Base-by-base conservation (phyloP, 2,888 invertebrate species). In the Pristionchus japonicus region DNA sequence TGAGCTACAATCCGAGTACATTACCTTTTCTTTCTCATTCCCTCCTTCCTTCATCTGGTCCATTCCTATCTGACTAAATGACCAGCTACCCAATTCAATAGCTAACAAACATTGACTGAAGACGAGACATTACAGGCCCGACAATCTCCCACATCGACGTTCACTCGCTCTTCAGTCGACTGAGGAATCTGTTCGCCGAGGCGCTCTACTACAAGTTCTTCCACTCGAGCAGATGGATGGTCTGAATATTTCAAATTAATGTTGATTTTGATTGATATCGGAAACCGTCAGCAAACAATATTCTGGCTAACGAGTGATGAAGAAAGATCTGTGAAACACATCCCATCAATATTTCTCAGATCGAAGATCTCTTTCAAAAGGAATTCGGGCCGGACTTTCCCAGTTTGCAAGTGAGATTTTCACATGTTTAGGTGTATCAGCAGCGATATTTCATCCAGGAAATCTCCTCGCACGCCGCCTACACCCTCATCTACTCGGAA, bases 1-100 rank as follows among this genome's bases (percentile, higher is more conserved):
- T 85, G 20, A 85, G 85, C 85, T 64, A 85, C 64, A 85, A 85
- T 43, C 85, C 85, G 47, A 85, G 85, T 85, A n/a, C 47, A 61
- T 80, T 17, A 34, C 31, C 6, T 64, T n/a, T n/a, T n/a, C n/a
- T n/a, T n/a, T n/a, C n/a, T n/a, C n/a, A n/a, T n/a, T n/a, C n/a
- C n/a, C n/a, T n/a, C n/a, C n/a, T n/a, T n/a, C n/a, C n/a, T n/a
- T n/a, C n/a, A n/a, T n/a, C n/a, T n/a, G n/a, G n/a, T n/a, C n/a
- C n/a, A n/a, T n/a, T n/a, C n/a, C n/a, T n/a, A n/a, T n/a, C n/a
- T n/a, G n/a, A n/a, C n/a, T n/a, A n/a, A n/a, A n/a, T n/a, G n/a
- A n/a, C n/a, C n/a, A n/a, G n/a, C n/a, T n/a, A n/a, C n/a, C n/a
- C n/a, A n/a, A n/a, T n/a, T n/a, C n/a, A n/a, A n/a, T n/a, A n/a